Evolutionary conservation across 2,888 invertebrate genomes (phyloP).

Genomic region (Aphodius sticticus): DNA sequence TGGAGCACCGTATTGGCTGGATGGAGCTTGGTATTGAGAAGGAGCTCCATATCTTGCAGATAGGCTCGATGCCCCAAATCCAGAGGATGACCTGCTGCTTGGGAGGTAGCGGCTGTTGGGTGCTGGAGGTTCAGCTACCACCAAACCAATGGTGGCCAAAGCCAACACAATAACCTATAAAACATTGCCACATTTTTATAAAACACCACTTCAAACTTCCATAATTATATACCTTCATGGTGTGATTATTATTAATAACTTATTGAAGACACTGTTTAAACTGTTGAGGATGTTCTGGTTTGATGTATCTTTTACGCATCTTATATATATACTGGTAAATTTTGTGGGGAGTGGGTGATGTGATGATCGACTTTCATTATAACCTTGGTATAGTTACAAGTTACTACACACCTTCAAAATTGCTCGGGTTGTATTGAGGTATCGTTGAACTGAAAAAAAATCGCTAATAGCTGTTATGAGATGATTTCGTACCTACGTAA

Average conservation of each 20-base stretch:
- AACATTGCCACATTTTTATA: background rate
- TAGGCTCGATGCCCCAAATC: slow-evolving; percentile 42
- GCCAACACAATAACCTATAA: slow-evolving; percentile 49
- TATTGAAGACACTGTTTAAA: background rate
- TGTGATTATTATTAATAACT: background rate
- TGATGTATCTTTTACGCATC: background rate
- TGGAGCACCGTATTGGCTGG: background rate
- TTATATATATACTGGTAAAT: background rate
- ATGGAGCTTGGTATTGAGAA: slow-evolving; percentile 10
- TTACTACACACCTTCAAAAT: slow-evolving; percentile 4
- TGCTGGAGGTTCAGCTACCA: slow-evolving; percentile 56
- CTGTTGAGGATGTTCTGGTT: background rate
- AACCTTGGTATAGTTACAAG: background rate
- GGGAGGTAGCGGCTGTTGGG: slow-evolving; percentile 56
- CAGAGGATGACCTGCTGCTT: slow-evolving; percentile 46
- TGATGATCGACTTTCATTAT: background rate
- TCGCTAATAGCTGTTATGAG: background rate
- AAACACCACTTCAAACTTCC: background rate
- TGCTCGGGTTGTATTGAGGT: background rate
- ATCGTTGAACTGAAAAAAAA: background rate
- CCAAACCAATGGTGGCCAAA: slow-evolving; percentile 48
- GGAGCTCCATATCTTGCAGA: slow-evolving; percentile 20
- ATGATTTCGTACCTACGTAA: background rate
- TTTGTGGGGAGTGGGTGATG: background rate
- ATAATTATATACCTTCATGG: background rate